Evolutionary conservation across 2,797 vertebrate genomes (phyloP).

Genomic region (Denticeps clupeoides): DNA sequence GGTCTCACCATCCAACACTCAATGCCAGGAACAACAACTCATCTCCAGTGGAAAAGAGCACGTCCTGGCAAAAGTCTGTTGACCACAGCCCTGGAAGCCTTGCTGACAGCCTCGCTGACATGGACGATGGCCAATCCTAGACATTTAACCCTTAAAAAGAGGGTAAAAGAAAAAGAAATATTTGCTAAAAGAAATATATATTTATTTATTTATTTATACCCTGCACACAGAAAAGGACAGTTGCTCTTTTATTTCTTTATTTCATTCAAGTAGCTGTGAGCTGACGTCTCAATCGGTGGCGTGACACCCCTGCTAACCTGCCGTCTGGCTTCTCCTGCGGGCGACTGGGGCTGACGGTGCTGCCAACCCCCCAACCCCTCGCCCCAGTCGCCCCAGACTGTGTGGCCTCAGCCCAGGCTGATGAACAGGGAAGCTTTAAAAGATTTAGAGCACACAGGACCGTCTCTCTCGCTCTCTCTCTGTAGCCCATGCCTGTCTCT

Average conservation of each 20-base stretch:
- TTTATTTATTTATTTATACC: not conserved
- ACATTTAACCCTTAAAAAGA: constrained; percentile 13
- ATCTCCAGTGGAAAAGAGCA: constrained; percentile 27
- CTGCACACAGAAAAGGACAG: too few relatives aligned
- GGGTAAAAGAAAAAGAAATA: not conserved
- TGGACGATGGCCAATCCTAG: constrained; percentile 21
- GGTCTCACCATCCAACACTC: constrained; percentile 16
- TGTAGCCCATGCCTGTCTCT: not conserved
- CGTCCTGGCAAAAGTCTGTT: constrained; percentile 23
- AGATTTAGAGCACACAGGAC: constrained; percentile 21
- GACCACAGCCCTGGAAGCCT: constrained; percentile 21
- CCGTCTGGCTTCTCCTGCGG: constrained; percentile 24
- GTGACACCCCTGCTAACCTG: constrained; percentile 16
- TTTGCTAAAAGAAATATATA: not conserved
- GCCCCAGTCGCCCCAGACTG: constrained; percentile 12
- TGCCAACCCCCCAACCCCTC: constrained; percentile 20
- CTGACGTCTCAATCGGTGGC: constrained; percentile 34
- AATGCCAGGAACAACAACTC: constrained; percentile 24
- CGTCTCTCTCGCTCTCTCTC: not conserved
- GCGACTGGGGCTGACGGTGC: constrained; percentile 9
- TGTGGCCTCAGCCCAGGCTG: constrained; percentile 12
- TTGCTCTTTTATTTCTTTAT: not conserved
- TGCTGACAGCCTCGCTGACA: constrained; percentile 18
- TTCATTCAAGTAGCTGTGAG: constrained; percentile 20
- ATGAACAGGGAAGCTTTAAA: constrained; percentile 24